Evolutionary conservation across 1,140 invertebrate species (phyloP), one percentile per base, ranked within the genome.

Genomic region (Drosophila pachea): DNA sequence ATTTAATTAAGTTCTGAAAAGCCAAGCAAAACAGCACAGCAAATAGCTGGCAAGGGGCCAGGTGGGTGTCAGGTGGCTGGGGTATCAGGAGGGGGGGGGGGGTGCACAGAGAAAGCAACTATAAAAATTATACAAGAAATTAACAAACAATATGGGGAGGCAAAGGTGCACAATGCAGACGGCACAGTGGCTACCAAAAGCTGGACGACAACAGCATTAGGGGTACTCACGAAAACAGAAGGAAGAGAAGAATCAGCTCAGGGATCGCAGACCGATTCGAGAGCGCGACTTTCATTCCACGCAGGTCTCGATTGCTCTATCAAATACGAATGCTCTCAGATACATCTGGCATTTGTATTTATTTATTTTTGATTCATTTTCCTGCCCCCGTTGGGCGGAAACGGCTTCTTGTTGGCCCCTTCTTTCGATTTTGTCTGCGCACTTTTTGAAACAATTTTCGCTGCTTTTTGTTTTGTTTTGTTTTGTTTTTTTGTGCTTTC

Each of bases 1-100:
- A 83, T 78, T 82, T 82, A 82, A 82, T 82, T 82, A 82, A 82
- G 78, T 82, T 82, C 73, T 82, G 70, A 68, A 74, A 78, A 82
- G 71, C 71, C 68, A 81, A 83, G 62, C 54, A 63, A 68, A 76
- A 67, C 47, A 71, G 49, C 78, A 76, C 43, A 73, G 74, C 42
- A 73, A 66, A 63, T 50, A 64, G 42, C 54, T 31, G 45, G 9
- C n/a, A 42, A 4, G 4, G 33, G n/a, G n/a, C n/a, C n/a, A n/a
- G n/a, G n/a, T n/a, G n/a, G n/a, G n/a, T n/a, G n/a, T n/a, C n/a
- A n/a, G n/a, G n/a, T n/a, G n/a, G n/a, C n/a, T n/a, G n/a, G n/a
- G n/a, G n/a, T n/a, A n/a, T n/a, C n/a, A n/a, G n/a, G 22, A 22
- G 22, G 22, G 22, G 22, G 22, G 1, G 22, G 22, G 22, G 48